Evolutionary conservation across 2,113 vertebrate species (phyloP).

Genomic region (Phylloscopus whistleri): DNA sequence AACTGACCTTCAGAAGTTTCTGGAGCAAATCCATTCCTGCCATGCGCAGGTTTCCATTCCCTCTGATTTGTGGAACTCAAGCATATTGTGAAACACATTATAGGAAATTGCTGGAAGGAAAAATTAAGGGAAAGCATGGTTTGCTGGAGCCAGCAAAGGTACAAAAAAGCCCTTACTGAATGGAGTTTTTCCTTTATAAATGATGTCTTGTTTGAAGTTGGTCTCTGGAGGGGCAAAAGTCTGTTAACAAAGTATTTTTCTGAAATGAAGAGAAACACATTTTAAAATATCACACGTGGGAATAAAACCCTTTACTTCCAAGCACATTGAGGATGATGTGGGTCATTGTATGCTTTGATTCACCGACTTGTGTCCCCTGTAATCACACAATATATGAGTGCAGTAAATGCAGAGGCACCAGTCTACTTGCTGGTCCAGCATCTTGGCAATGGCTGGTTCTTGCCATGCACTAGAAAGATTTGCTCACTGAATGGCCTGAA

Average conservation of each 20-base stretch:
- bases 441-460: not conserved
- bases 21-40: not conserved
- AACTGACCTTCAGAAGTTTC: conserved; percentile 13
- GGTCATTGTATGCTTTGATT: not conserved
- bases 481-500: not conserved
- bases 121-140: not conserved
- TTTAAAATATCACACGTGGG: not conserved
- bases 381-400: not conserved
- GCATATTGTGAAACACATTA: not conserved
- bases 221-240: not conserved
- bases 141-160: not conserved
- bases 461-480: not conserved
- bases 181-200: not conserved
- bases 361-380: not conserved
- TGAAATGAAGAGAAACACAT: not conserved
- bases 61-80: not conserved
- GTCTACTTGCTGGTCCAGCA: not conserved
- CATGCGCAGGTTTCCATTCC: not conserved
- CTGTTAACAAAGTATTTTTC: conserved; percentile 18
- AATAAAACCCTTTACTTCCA: not conserved
- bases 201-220: not conserved
- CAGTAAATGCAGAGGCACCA: not conserved
- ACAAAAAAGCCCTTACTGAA: not conserved
- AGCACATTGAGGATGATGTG: not conserved
- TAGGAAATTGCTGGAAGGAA: not conserved